phyloP scores from a whole-genome alignment of 2,888 invertebrate genomes.

The Isoperla grammatica region DNA sequence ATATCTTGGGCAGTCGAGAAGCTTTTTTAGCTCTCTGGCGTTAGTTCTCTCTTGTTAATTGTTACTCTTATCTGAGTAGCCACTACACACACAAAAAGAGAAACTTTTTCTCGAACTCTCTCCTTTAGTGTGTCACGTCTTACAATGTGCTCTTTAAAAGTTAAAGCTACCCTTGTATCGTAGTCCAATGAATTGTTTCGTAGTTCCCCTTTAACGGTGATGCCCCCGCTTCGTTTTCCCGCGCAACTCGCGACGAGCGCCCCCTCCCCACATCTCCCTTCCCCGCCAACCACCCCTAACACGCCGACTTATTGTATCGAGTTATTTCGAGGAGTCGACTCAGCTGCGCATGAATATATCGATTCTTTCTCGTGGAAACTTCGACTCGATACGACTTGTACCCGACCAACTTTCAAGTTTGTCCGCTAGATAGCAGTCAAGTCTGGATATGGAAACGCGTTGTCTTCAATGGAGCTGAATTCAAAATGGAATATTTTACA shows the following conservation, averaged over 20 bases:
- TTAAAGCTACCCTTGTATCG: conserved; percentile 13
- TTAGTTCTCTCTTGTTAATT: too few species aligned
- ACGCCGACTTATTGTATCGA: conserved; percentile 20
- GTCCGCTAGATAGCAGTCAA: conserved; percentile 1
- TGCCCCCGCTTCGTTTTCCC: background rate
- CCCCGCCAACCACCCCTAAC: background rate
- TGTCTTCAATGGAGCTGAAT: too few species aligned
- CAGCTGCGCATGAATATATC: conserved; percentile 20
- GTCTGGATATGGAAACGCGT: too few species aligned
- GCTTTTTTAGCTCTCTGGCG: too few species aligned
- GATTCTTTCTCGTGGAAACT: conserved; percentile 17
- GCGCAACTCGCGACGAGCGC: conserved; percentile 2
- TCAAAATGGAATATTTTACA: too few species aligned
- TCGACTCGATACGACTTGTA: background rate
- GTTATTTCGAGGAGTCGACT: conserved; percentile 25
- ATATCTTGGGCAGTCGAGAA: too few species aligned
- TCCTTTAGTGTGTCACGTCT: conserved; percentile 9
- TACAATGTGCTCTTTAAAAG: conserved; percentile 8
- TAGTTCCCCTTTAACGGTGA: conserved; percentile 10
- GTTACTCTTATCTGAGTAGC: too few species aligned
- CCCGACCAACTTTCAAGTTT: background rate
- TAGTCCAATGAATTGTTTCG: conserved; percentile 6
- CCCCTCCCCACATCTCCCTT: background rate
- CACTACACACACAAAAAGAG: background rate
- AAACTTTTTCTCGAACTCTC: conserved; percentile 5